Evolutionary conservation across 2,797 vertebrate species (phyloP).

Genomic region (Betta splendens): DNA sequence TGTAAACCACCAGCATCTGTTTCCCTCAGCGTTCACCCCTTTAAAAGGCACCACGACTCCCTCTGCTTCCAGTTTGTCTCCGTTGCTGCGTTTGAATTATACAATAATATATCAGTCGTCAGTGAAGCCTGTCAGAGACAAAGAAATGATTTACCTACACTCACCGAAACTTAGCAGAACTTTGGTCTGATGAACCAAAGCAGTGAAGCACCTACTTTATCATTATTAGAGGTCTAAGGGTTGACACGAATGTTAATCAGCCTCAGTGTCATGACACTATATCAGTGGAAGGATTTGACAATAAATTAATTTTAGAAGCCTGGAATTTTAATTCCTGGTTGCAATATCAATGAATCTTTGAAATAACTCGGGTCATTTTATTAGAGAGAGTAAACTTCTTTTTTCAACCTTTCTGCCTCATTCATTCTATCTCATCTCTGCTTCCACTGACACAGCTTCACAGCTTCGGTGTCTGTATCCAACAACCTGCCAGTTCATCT

Average conservation of each 20-base stretch:
- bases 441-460: not conserved
- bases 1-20: not conserved
- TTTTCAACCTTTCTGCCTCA: not conserved
- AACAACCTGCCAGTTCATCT: conserved; percentile 16
- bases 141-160: too few relatives aligned
- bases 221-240: too few relatives aligned
- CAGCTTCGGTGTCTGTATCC: conserved; percentile 4
- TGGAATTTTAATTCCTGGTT: conserved; percentile 30
- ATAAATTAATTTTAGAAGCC: not conserved
- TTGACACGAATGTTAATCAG: not conserved
- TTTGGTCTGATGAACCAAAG: too few relatives aligned
- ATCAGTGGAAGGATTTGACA: not conserved
- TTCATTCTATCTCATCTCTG: conserved; percentile 1
- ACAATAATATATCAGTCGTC: conserved; percentile 45
- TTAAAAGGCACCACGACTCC: not conserved
- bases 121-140: too few relatives aligned
- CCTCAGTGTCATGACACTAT: not conserved
- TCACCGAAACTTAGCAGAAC: too few relatives aligned
- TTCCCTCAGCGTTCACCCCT: not conserved
- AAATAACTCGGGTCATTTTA: conserved; percentile 1
- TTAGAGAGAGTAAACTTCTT: not conserved
- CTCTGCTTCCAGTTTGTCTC: conserved; percentile 2
- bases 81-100: conserved; percentile 9
- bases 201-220: too few relatives aligned
- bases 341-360: conserved; percentile 12